Evolutionary conservation across 2,888 invertebrate species (phyloP), one percentile per base, ranked within the genome.

Genomic region (Lithophane ornitopus): DNA sequence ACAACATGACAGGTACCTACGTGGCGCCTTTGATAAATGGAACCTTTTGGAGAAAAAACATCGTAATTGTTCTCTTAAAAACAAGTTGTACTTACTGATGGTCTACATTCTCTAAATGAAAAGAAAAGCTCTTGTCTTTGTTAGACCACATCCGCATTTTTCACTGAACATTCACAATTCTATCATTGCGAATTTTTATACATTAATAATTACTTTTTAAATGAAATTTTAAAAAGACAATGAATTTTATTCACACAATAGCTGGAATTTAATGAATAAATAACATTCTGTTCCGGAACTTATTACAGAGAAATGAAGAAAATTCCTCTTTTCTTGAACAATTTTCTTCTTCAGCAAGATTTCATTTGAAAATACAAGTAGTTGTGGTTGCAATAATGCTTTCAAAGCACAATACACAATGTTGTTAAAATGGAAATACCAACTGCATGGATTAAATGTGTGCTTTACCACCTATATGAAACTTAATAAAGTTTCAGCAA

Each of bases 1-100:
- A 54, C 49, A 58, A 66, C 61, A 68, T 74, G 81, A 76, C 79
- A 70, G 70, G 71, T 54, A 66, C 67, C 46, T 71, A 44, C 12
- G 52, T 63, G 67, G 61, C 52, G 65, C 62, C 69, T 71, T 81
- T 78, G 70, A 65, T 39, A 72, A 61, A 59, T 68, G 9, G 12
- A 61, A 68, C 56, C 39, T 52, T 44, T 19, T 65, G 3, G 26
- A 62, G 34, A 44, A 22, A 63, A 46, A 71, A 70, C 26, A 54
- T 16, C 14, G 16, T 63, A 59, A 66, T 68, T 69, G 52, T 62
- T 56, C 39, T 71, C 49, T 54, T 59, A 46, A 12, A 49, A 19
- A 67, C 44, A 69, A 28, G 41, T 54, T 26, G 7, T 54, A 39
- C 16, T 26, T 56, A 28, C 14, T 63, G 49, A 49, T 56, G 39